These are phyloP conservation scores for Mesorhabditis spiculigera DNA, from an alignment of 2,888 invertebrate genomes.

Conservation along the genomic window DNA sequence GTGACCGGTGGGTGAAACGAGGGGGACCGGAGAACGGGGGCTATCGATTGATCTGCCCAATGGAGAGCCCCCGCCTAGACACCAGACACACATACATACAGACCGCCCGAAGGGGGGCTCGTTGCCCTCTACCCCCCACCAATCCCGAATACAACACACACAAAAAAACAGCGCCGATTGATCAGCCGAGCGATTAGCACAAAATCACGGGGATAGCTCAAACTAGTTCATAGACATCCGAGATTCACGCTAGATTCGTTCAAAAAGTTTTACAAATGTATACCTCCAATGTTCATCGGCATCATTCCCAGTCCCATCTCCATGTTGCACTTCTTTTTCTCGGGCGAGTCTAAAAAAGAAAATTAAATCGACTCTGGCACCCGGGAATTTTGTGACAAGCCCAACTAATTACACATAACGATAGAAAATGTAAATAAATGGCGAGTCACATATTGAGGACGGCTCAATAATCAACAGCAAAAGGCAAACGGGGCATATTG, in stretches of 20 bases:
- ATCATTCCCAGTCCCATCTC: neutral
- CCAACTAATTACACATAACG: no score
- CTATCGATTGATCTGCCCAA: conserved; percentile 3
- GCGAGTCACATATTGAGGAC: no score
- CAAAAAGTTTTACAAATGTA: neutral
- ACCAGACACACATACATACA: neutral
- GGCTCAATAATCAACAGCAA: no score
- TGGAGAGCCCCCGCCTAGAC: neutral
- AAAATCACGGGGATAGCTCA: no score
- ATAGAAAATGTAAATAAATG: no score
- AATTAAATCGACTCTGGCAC: no score
- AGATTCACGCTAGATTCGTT: no score
- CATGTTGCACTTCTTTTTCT: conserved; percentile 1
- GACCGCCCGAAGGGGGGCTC: neutral
- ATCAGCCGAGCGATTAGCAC: neutral
- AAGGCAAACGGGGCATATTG: no score
- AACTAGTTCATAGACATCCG: no score
- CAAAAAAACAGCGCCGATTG: neutral
- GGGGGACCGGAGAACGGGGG: conserved; percentile 2
- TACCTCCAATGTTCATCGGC: neutral
- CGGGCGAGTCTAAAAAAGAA: neutral
- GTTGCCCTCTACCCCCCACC: neutral
- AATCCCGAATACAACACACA: neutral
- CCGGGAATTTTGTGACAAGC: no score
- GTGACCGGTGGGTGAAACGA: neutral